phyloP scores from a whole-genome alignment of 2,797 vertebrate species.

The Catamblyrhynchus diadema region DNA sequence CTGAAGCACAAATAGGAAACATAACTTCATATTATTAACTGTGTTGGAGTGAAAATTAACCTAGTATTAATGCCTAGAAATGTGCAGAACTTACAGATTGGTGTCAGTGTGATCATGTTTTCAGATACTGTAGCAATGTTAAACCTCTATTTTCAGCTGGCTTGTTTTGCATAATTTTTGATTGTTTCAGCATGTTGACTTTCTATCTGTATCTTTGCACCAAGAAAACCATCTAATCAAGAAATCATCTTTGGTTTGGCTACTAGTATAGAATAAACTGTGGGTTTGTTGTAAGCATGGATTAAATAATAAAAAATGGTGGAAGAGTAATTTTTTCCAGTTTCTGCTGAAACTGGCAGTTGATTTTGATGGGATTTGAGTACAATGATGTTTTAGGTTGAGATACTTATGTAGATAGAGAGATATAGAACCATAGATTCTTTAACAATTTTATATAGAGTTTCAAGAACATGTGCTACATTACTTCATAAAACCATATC shows the following conservation, averaged over 20 bases:
- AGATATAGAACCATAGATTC: background rate
- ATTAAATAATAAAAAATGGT: background rate
- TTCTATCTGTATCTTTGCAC: background rate
- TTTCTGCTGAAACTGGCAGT: background rate
- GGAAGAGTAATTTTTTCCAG: background rate
- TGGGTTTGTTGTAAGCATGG: background rate
- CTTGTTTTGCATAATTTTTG: background rate
- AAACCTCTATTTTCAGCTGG: background rate
- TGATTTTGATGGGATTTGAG: background rate
- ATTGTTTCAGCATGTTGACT: background rate
- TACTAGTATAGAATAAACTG: background rate
- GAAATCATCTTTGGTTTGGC: background rate
- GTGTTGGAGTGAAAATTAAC: background rate
- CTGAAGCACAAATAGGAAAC: background rate
- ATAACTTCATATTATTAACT: background rate
- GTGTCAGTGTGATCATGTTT: background rate
- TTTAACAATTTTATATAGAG: background rate
- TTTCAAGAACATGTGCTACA: background rate
- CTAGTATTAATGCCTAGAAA: background rate
- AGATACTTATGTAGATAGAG: background rate
- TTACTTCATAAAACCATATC: background rate
- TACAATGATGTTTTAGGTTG: background rate
- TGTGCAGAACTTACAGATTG: background rate
- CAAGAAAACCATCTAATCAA: background rate
- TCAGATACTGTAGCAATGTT: background rate